Percentiles rank a stretch among this genome's conserved stretches.
These are phyloP conservation scores for Euclidia mi DNA, from an alignment of 2,888 invertebrate genomes.

Conservation along the genomic window DNA sequence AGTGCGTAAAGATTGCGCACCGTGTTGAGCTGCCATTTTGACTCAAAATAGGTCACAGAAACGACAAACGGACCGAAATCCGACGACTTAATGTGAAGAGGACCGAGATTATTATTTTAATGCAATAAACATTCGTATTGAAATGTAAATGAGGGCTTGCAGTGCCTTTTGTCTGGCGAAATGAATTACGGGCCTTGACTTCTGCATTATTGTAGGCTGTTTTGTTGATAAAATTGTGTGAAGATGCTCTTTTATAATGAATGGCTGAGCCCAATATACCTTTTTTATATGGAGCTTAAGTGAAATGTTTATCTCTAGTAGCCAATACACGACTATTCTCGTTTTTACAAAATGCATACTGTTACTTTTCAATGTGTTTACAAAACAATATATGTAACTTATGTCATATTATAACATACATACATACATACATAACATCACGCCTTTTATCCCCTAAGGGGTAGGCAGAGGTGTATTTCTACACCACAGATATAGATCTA, in stretches of 20 bases:
- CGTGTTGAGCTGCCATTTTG: conserved; percentile 43
- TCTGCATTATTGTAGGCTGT: conserved; percentile 16
- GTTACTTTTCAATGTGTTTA: too few species aligned
- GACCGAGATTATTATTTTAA: conserved; percentile 70
- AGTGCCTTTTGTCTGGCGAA: conserved; percentile 59
- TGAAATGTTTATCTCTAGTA: too few species aligned
- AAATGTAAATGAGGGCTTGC: conserved; percentile 67
- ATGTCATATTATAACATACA: too few species aligned
- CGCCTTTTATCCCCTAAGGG: too few species aligned
- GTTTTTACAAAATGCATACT: too few species aligned
- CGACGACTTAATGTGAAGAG: conserved; percentile 34
- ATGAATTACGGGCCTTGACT: conserved; percentile 62
- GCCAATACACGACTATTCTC: too few species aligned
- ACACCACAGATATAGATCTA: too few species aligned
- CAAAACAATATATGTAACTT: too few species aligned
- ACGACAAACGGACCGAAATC: conserved; percentile 18
- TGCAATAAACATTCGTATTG: conserved; percentile 69
- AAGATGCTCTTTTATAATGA: conserved; percentile 9
- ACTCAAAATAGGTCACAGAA: conserved; percentile 45
- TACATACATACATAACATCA: too few species aligned
- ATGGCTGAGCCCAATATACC: too few species aligned
- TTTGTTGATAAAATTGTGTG: conserved; percentile 18
- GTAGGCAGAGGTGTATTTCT: too few species aligned
- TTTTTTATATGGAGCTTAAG: too few species aligned
- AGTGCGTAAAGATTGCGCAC: conserved; percentile 39